Evolutionary conservation across 2,888 invertebrate genomes (phyloP), one percentile per base, ranked within the genome.

Genomic region (Acanthoscelides obtectus): DNA sequence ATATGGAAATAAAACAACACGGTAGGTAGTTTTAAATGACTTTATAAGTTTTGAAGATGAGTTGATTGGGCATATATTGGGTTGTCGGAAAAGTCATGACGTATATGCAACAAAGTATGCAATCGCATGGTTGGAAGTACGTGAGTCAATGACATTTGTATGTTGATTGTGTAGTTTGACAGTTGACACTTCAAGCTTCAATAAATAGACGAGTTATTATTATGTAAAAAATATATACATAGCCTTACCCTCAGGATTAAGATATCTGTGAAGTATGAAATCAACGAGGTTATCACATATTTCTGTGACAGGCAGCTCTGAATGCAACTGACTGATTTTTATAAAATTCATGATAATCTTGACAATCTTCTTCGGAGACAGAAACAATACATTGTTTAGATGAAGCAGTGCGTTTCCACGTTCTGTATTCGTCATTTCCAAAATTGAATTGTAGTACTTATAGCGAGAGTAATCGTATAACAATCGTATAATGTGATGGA

Each of bases 321-420:
- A 84, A 70, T 80, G 80, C 20, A 81, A 73, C 45, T 79, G 79
- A 66, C 80, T 79, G 4, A 81, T 78, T 71, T 75, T 76, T 20
- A 80, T 78, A 64, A 84, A 81, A 74, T 84, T 84, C 79, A 84
- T 80, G 0, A 84, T 78, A 22, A 85, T 83, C 78, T 83, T 84
- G 12, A 83, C 81, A n/a, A 85, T 76, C 66, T 77, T 78, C 70
- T 79, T 79, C 0, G 84, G 84, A 4, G 82, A 77, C 3, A 84
- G 69, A 4, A 80, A 73, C 12, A 84, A 74, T 22, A 85, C 77
- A 64, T 81, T 81, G 27, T 80, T 80, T 22, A 85, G 75, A 67
- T 79, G 79, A 19, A 79, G 68, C 21, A 85, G 74, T 0, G 84
- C 79, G 75, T 85, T 82, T 2, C 84, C 85, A 71, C 78, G 79